Evolutionary conservation across 2,113 vertebrate species (phyloP).

Genomic region (Phylloscopus whistleri): DNA sequence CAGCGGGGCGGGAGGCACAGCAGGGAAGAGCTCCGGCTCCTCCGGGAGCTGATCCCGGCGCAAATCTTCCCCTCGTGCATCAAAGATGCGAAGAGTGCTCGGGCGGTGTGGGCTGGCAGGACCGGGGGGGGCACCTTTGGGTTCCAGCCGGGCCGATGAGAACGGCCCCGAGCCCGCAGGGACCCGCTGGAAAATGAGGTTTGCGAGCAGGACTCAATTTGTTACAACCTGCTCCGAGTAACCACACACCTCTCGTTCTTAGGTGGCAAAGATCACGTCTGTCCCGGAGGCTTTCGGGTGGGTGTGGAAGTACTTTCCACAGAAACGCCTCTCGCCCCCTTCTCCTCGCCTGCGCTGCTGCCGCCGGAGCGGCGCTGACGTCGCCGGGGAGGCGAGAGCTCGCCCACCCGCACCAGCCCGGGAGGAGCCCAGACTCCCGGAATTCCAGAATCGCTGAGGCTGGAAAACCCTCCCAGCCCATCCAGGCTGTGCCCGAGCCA

Average conservation of each 20-base stretch:
- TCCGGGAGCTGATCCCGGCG: background rate
- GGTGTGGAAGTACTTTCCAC: background rate
- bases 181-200: background rate
- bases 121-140: rapidly evolving
- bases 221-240: background rate
- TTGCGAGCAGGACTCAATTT: background rate
- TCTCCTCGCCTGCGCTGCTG: background rate
- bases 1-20: background rate
- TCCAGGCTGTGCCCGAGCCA: rapidly evolving
- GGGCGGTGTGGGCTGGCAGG: background rate
- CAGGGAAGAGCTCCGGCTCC: background rate
- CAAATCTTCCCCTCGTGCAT: rapidly evolving
- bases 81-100: background rate
- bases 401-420: background rate
- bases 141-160: background rate
- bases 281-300: background rate
- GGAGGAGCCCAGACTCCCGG: background rate
- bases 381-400: background rate
- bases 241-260: background rate
- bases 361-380: background rate
- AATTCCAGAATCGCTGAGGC: rapidly evolving
- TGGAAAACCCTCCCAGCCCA: background rate
- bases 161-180: background rate
- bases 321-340: background rate
- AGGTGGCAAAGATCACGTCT: conserved; percentile 20